Base-by-base conservation (phyloP, 2,797 vertebrate genomes). In the Myotis daubentonii region DNA sequence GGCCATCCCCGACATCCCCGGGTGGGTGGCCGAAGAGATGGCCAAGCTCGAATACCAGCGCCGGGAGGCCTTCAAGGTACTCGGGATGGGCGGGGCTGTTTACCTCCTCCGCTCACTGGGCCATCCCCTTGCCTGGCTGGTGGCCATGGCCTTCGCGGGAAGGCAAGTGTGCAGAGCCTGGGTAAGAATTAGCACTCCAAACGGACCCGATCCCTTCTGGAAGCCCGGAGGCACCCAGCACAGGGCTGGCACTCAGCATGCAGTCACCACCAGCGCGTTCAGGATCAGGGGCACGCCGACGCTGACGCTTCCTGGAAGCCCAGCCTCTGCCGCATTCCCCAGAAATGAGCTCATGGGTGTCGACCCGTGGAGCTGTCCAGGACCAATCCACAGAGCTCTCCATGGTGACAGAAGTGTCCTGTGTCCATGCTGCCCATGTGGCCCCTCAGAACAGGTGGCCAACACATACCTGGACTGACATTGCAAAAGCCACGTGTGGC, bases 41-140 rank as follows among this genome's bases (percentile, higher is more conserved):
- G 99, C 99, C 89, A 99, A 99, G 97, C 98, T 99, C 65, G 99
- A 99, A 95, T 99, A 99, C 97, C 99, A 99, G 97, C 99, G 99
- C 78, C 99, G 99, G 17, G 99, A 99, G 94, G 99, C 99, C 86
- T 99, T 99, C 97, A 99, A 99, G 99, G 99, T 99, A 98, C 89
- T 71, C 0, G 6, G 38, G 47, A 5, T 1, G 47, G 51, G 12
- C 10, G 0, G 10, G 25, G n/a, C 17, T 0, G 62, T 38, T 33
- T 6, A 3, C 28, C 2, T 2, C 33, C 8, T 28, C 22, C 1
- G 1, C 53, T 65, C 51, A 1, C 5, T 3, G 30, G 51, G 44
- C 51, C 76, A 10, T 30, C 22, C 82, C 33, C 1, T 16, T 1
- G 25, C 53, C 8, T 62, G 71, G 28, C 51, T 25, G 36, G 87